These are phyloP conservation scores for Battus philenor DNA, from an alignment of 1,140 invertebrate species.

Conservation along the genomic window DNA sequence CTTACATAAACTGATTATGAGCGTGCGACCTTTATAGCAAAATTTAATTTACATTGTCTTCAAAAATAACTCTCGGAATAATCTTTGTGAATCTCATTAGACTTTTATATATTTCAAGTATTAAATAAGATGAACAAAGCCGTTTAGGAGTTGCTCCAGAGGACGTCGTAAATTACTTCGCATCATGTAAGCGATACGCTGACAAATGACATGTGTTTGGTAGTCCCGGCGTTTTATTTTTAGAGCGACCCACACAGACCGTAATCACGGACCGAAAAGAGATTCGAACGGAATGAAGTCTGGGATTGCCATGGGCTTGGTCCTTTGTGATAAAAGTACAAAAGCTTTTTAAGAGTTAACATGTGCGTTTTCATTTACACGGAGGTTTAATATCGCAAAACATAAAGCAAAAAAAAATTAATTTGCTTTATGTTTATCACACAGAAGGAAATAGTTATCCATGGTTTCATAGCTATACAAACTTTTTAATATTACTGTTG, in stretches of 20 bases:
- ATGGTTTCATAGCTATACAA: too few species aligned
- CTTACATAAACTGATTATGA: too few species aligned
- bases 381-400: constrained; percentile 9
- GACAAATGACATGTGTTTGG: constrained; percentile 68
- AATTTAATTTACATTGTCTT: too few species aligned
- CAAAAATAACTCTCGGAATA: too few species aligned
- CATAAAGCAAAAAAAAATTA: not conserved
- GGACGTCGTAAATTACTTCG: constrained; percentile 47
- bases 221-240: constrained; percentile 52
- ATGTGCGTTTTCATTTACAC: constrained; percentile 10
- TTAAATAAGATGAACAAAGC: constrained; percentile 7
- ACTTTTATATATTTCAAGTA: not conserved
- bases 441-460: too few species aligned
- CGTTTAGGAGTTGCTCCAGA: constrained; percentile 29
- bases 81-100: not conserved
- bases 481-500: too few species aligned
- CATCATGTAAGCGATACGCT: constrained; percentile 54
- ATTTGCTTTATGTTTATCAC: too few species aligned
- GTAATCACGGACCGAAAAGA: constrained; percentile 46
- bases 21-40: too few species aligned
- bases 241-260: constrained; percentile 40
- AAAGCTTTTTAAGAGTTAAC: constrained; percentile 8
- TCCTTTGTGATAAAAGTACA: constrained; percentile 13
- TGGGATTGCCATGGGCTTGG: constrained; percentile 15
- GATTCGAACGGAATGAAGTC: constrained; percentile 16